Conservation (phyloP, 2,888 invertebrate genomes). For the Philereme vetulata region DNA sequence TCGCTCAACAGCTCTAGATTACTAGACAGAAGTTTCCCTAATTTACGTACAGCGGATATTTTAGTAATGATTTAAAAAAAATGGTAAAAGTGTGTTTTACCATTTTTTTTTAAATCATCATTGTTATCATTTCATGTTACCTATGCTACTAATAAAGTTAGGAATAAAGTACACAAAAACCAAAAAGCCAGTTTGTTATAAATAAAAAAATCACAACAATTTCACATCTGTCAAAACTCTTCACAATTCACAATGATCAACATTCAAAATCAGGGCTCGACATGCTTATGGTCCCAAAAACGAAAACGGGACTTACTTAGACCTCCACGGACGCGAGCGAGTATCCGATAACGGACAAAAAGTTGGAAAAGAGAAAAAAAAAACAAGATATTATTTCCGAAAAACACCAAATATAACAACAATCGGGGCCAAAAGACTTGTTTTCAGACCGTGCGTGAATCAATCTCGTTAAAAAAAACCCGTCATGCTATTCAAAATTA, state of each 20-base stretch:
- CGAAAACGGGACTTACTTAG: conserved; percentile 72
- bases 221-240: conserved; percentile 26
- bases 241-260: conserved; percentile 23
- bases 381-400: conserved; percentile 76
- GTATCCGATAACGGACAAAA: conserved; percentile 81
- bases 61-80: too few species aligned
- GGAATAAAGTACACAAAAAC: background rate
- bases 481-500: conserved; percentile 37
- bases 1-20: too few species aligned
- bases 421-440: conserved; percentile 21
- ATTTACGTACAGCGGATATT: too few species aligned
- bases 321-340: conserved; percentile 80
- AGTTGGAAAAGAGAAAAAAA: conserved; percentile 63
- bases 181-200: background rate
- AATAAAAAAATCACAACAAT: conserved; percentile 20
- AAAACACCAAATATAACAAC: conserved; percentile 42
- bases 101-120: too few species aligned
- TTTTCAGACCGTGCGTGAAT: conserved; percentile 32
- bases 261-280: conserved; percentile 14
- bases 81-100: too few species aligned
- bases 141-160: too few species aligned
- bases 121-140: too few species aligned
- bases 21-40: too few species aligned
- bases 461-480: conserved; percentile 27
- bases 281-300: conserved; percentile 37